phyloP scores from a whole-genome alignment of 2,888 invertebrate genomes.

The Piscicola geometra region DNA sequence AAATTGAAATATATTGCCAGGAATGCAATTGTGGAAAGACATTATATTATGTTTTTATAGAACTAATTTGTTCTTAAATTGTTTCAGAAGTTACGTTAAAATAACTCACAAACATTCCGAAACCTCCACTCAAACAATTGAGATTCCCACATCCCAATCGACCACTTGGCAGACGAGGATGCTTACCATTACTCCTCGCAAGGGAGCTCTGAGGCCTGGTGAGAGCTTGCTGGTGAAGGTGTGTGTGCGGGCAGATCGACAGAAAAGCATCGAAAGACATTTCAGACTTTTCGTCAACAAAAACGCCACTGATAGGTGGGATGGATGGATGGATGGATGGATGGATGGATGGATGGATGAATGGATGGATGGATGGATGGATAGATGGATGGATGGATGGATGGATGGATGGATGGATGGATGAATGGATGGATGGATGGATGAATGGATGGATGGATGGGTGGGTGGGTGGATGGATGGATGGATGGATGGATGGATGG shows the following conservation, averaged over 20 bases:
- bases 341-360: constrained; percentile 2
- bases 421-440: no score
- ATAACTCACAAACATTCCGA: no score
- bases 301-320: not conserved
- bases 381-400: not conserved
- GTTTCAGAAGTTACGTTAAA: no score
- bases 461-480: constrained; percentile 5
- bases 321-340: constrained; percentile 1
- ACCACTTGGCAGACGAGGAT: not conserved
- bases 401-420: not conserved
- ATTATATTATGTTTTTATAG: not conserved
- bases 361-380: constrained; percentile 8
- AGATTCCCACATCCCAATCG: not conserved
- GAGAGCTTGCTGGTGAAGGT: not conserved
- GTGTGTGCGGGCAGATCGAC: not conserved
- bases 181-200: not conserved
- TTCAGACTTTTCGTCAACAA: not conserved
- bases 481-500: constrained; percentile 4
- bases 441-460: not conserved
- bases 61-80: not conserved
- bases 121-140: no score
- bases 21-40: not conserved
- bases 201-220: not conserved
- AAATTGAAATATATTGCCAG: not conserved
- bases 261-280: not conserved